Percentiles rank a stretch among this genome's conserved stretches.
phyloP scores from a whole-genome alignment of 2,888 invertebrate genomes.

The Cyclophora punctaria region DNA sequence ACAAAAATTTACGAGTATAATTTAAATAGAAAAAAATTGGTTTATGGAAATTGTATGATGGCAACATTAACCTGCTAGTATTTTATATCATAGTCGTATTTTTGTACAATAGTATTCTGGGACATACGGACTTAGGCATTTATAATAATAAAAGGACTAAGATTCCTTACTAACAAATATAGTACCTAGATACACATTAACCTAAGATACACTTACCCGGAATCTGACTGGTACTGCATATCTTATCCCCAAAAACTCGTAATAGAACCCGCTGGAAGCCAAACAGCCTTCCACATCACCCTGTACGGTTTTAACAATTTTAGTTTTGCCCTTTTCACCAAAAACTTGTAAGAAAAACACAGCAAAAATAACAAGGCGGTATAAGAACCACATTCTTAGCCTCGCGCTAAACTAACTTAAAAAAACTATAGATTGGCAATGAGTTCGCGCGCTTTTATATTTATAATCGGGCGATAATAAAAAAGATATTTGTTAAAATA shows the following conservation, averaged over 20 bases:
- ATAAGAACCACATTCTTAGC: conserved; percentile 25
- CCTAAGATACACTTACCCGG: conserved; percentile 36
- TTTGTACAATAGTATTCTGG: no score
- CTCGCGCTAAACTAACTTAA: conserved; percentile 8
- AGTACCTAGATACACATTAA: no score
- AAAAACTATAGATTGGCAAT: conserved; percentile 18
- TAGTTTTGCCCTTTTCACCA: conserved; percentile 29
- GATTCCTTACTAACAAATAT: no score
- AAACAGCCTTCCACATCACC: conserved; percentile 56
- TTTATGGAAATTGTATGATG: no score
- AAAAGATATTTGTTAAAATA: conserved; percentile 1
- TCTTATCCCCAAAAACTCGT: conserved; percentile 55
- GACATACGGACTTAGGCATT: no score
- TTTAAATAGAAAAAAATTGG: no score
- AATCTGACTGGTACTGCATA: conserved; percentile 54
- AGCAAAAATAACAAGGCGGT: conserved; percentile 30
- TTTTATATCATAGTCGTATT: no score
- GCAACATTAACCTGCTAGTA: no score
- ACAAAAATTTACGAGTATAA: no score
- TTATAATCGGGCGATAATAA: not conserved
- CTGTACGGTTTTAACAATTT: conserved; percentile 47
- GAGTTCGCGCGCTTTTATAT: conserved; percentile 24
- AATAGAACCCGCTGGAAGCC: conserved; percentile 42
- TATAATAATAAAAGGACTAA: no score
- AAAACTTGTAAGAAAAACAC: conserved; percentile 24